Conservation (phyloP, 2,888 invertebrate genomes). For the Sinhomidia bicolor region DNA sequence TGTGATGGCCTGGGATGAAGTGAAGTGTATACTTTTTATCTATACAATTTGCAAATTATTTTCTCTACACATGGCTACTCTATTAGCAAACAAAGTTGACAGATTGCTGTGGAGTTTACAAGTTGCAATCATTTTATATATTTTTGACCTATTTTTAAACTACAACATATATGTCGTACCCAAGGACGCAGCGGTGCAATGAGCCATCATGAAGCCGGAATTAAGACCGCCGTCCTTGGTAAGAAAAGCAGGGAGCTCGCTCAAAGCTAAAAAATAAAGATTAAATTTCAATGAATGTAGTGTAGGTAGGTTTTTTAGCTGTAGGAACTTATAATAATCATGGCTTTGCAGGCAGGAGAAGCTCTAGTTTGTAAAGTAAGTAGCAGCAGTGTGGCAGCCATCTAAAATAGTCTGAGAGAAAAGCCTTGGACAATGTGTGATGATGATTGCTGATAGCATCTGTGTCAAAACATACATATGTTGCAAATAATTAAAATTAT, state of each 20-base stretch:
- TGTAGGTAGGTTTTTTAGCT: background rate
- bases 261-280: slow-evolving; percentile 82
- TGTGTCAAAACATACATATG: background rate
- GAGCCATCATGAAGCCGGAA: slow-evolving; percentile 87
- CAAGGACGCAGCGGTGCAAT: slow-evolving; percentile 86
- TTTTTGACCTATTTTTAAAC: background rate
- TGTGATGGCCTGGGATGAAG: background rate
- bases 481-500: background rate
- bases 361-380: too few relatives aligned
- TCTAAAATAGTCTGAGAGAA: background rate
- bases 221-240: slow-evolving; percentile 87
- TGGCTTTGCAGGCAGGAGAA: background rate
- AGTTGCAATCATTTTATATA: background rate
- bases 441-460: too few relatives aligned
- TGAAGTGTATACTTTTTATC: background rate
- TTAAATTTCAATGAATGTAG: slow-evolving; percentile 24
- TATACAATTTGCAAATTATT: background rate
- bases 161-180: slow-evolving; percentile 82
- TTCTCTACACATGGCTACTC: too few relatives aligned
- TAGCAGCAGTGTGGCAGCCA: background rate
- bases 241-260: slow-evolving; percentile 86
- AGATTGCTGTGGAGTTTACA: background rate
- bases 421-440: background rate
- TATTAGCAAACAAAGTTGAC: too few relatives aligned
- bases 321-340: background rate